These are phyloP conservation scores for Vanessa cardui DNA, from an alignment of 2,888 invertebrate genomes.

Conservation along the genomic window DNA sequence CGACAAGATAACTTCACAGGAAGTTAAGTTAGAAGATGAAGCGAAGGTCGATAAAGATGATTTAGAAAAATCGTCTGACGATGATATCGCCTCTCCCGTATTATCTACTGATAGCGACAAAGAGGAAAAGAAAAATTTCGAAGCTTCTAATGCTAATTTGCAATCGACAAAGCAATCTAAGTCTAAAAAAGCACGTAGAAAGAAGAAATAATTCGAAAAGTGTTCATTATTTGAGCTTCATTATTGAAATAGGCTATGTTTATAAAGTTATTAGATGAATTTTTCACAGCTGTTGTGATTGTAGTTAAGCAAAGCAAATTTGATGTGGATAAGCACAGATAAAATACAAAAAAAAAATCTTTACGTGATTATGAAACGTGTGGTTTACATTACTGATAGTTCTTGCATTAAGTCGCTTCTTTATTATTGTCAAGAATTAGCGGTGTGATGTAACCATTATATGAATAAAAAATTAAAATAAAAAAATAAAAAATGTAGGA, in stretches of 20 bases:
- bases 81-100: slow-evolving; percentile 78
- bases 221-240: slow-evolving; percentile 58
- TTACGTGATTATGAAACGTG: slow-evolving; percentile 25
- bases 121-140: slow-evolving; percentile 68
- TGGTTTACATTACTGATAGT: slow-evolving; percentile 31
- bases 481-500: slow-evolving; percentile 69
- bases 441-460: slow-evolving; percentile 55
- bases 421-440: slow-evolving; percentile 46
- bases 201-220: slow-evolving; percentile 81
- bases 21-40: slow-evolving; percentile 70
- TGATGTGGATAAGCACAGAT: slow-evolving; percentile 56
- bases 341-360: slow-evolving; percentile 67
- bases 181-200: slow-evolving; percentile 83
- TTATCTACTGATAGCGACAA: slow-evolving; percentile 83
- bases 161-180: slow-evolving; percentile 73
- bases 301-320: slow-evolving; percentile 58
- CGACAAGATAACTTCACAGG: slow-evolving; percentile 70
- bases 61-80: slow-evolving; percentile 83
- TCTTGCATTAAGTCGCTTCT: slow-evolving; percentile 21
- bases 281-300: slow-evolving; percentile 60
- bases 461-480: slow-evolving; percentile 63
- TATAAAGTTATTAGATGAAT: slow-evolving; percentile 36
- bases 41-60: slow-evolving; percentile 57
- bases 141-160: slow-evolving; percentile 63
- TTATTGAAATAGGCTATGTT: slow-evolving; percentile 41